Evolutionary conservation across 1,140 invertebrate genomes (phyloP), one percentile per base, ranked within the genome.

Genomic region (Drosophila lacertosa): DNA sequence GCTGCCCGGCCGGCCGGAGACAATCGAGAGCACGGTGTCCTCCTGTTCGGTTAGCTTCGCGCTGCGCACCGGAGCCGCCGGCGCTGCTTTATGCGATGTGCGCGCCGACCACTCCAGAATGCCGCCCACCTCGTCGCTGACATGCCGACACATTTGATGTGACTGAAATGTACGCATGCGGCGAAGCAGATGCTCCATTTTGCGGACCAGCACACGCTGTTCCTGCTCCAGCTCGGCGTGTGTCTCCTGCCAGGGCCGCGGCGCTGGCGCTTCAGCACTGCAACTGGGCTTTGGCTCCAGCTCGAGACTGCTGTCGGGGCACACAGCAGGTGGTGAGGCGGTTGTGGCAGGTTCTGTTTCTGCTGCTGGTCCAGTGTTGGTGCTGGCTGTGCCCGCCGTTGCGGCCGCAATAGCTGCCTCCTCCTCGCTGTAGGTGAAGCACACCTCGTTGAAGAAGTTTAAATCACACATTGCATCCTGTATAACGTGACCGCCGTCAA

Each of bases 111-210:
- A 91, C 84, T 96, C 94, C 83, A 97, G 92, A 57, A 97, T 93
- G 55, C 94, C 93, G 11, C 93, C 93, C 2, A 95, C 93, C 90
- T 98, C 95, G 59, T 95, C 94, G 50, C 94, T 94, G 20, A 95
- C 93, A 88, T 97, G 96, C 48, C 94, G 94, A 10, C 96, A 95
- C 69, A 97, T 92, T 13, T 94, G 92, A 48, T 94, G 92, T 0
- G 94, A 93, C 90, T 97, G 96, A 5, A 97, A 90, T 81, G 97
- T 96, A 0, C 95, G 92, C 33, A 97, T 91, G 42, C 97, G 92
- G 57, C 96, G 92, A 71, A 95, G 75, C 48, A 98, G 90, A 86
- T 95, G 95, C 3, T 95, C 94, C 54, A 94, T 93, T 71, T 94
- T 92, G 16, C 95, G 92, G 74, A 95, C 94, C 22, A 95, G 91